Evolutionary conservation across 2,797 vertebrate genomes (phyloP), one percentile per base, ranked within the genome.

Genomic region (Ceyx erithaca): DNA sequence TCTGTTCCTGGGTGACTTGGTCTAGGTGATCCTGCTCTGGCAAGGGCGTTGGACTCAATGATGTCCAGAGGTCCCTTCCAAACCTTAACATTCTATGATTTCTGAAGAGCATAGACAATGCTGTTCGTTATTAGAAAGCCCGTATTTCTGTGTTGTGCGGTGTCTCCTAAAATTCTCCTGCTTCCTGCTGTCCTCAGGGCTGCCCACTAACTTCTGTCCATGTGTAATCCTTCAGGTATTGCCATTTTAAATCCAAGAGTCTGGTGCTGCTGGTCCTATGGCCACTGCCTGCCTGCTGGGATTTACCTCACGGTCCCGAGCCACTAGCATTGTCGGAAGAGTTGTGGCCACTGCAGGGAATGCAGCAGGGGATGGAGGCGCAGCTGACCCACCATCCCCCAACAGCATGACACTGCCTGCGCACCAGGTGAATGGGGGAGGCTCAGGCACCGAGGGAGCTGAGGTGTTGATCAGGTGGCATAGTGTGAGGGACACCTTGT

Each of bases 401-500:
- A 3, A 35, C 5, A 21, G 35, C 19, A 6, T 41, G 3, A 6
- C 28, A 21, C 21, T 12, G 22, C 22, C 21, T 48, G 9, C 18
- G 21, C 46, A 23, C 46, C 46, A 48, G 46, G 46, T 22, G 12
- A 22, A 7, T 49, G 23, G 48, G 14, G 48, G 23, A 8, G 7
- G 48, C 48, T 49, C 8, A 9, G 23, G 23, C 48, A 25, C 7
- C 19, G 45, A 45, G 45, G 45, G 19, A 45, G 45, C 45, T 20
- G 19, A 40, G 37, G 37, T 40, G 37, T 40, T 40, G 37, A 40
- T 40, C 45, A 46, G 48, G 48, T 49, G 48, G 23, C 58, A 35
- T 23, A 14, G 9, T 3, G 19, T 21, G 59, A 72, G 48, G 48
- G 35, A 41, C 30, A 7, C 0, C 0, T 46, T 19, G 2, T 46